phyloP scores from a whole-genome alignment of 2,797 vertebrate genomes.

The Hemibagrus guttatus region DNA sequence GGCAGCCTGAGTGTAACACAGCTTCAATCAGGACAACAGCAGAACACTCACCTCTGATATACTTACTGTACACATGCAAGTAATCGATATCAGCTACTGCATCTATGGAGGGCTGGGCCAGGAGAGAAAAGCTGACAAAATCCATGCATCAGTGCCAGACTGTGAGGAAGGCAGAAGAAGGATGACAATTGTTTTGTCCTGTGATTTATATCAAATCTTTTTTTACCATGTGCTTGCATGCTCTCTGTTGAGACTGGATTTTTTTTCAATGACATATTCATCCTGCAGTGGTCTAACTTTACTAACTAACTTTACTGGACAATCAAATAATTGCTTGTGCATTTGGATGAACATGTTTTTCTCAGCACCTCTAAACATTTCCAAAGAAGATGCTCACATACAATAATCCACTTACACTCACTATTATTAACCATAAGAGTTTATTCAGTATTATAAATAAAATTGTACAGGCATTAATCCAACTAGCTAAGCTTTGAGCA shows the following conservation, averaged over 20 bases:
- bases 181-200: background rate
- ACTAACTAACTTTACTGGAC: no score
- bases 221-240: slow-evolving; percentile 7
- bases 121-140: slow-evolving; percentile 18
- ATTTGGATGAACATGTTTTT: background rate
- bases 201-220: slow-evolving; percentile 24
- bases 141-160: slow-evolving; percentile 15
- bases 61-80: slow-evolving; percentile 45
- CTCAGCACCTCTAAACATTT: background rate
- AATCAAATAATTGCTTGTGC: background rate
- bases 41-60: slow-evolving; percentile 43
- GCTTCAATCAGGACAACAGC: slow-evolving; percentile 38
- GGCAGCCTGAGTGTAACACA: slow-evolving; percentile 31
- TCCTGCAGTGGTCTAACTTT: background rate
- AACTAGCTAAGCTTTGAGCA: background rate
- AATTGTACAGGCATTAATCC: slow-evolving; percentile 13
- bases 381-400: background rate
- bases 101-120: slow-evolving; percentile 20
- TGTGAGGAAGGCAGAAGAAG: slow-evolving; percentile 1
- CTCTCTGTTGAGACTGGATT: background rate
- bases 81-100: slow-evolving; percentile 34
- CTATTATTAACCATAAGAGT: slow-evolving; percentile 18
- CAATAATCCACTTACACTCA: background rate
- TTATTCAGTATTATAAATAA: slow-evolving; percentile 44
- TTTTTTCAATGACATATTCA: background rate